A percentile compares a stretch with the other conserved stretches of the same genome.
Evolutionary conservation across 2,797 vertebrate genomes (phyloP).

Genomic region (Apodemus agrarius): DNA sequence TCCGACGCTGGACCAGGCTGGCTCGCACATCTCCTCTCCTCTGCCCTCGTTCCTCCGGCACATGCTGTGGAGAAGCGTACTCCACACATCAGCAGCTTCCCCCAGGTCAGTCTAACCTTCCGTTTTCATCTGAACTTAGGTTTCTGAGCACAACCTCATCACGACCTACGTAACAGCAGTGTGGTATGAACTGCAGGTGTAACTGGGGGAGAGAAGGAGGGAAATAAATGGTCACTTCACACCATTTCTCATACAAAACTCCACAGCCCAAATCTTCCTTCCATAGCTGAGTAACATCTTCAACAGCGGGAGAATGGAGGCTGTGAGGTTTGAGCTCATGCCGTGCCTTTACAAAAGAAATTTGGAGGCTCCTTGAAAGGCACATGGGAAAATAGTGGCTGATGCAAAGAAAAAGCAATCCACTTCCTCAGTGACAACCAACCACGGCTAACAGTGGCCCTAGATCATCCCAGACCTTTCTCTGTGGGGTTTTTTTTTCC

Average conservation of each 20-base stretch:
- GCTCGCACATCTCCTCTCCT: not conserved
- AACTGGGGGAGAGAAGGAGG: not conserved
- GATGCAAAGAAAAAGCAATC: not conserved
- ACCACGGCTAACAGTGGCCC: not conserved
- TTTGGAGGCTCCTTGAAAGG: not conserved
- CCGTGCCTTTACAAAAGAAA: not conserved
- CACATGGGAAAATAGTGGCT: not conserved
- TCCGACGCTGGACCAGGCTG: not conserved
- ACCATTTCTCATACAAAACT: not conserved
- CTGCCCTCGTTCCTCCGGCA: not conserved
- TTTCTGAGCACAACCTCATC: not conserved
- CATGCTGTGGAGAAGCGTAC: not conserved
- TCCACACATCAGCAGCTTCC: not conserved
- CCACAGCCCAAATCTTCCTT: not conserved
- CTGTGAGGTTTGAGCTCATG: not conserved
- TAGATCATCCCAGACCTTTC: not conserved
- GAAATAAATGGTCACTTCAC: not conserved
- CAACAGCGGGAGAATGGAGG: not conserved
- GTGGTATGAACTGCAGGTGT: not conserved
- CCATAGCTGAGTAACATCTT: not conserved
- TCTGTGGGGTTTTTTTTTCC: not conserved
- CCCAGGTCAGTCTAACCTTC: not conserved
- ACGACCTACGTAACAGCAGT: fast-evolving
- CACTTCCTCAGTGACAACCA: not conserved
- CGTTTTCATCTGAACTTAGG: not conserved